Evolutionary conservation across 1,140 invertebrate genomes (phyloP).

Genomic region (Cydia fagiglandana): DNA sequence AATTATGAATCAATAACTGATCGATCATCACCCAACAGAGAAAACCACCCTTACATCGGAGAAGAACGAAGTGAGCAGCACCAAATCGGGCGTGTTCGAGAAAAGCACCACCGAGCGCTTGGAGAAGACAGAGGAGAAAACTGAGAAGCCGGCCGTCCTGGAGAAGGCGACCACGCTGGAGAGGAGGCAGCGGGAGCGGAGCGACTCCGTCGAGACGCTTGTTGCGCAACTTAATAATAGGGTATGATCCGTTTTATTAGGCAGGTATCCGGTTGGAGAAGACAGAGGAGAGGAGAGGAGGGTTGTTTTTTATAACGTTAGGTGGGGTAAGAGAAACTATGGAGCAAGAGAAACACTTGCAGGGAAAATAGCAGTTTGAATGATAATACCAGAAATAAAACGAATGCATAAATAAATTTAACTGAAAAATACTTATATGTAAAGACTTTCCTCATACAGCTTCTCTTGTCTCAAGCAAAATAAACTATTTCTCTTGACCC

Average conservation of each 20-base stretch:
- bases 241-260: slow-evolving; percentile 52
- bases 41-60: slow-evolving; percentile 40
- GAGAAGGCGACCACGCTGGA: slow-evolving; percentile 52
- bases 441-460: no score
- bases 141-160: slow-evolving; percentile 26
- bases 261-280: no score
- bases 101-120: slow-evolving; percentile 46
- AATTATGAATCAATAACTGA: background rate
- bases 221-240: slow-evolving; percentile 70
- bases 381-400: no score
- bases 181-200: slow-evolving; percentile 53
- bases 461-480: no score
- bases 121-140: slow-evolving; percentile 47
- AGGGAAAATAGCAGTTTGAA: no score
- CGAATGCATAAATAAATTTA: no score
- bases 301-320: no score
- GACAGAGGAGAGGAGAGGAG: no score
- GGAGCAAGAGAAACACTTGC: no score
- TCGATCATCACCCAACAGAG: slow-evolving; percentile 44
- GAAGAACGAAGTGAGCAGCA: slow-evolving; percentile 44
- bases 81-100: slow-evolving; percentile 48
- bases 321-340: no score
- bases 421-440: no score
- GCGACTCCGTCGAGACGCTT: slow-evolving; percentile 53
- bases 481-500: no score